These are phyloP conservation scores for Ormyrus rosae DNA, from an alignment of 2,888 invertebrate species.

Conservation along the genomic window DNA sequence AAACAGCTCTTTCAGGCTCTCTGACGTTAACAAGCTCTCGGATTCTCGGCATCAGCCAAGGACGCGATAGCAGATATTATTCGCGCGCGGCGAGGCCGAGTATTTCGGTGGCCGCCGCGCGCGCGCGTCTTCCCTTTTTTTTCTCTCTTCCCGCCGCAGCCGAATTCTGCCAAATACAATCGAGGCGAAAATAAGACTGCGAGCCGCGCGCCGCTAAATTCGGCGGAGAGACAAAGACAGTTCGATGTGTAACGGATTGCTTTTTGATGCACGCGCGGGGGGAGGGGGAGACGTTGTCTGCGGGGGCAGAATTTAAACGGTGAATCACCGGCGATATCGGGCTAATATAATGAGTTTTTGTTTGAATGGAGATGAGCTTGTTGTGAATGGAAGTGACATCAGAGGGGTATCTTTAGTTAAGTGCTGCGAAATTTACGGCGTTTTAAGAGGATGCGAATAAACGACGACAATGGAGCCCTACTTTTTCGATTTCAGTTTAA, in stretches of 20 bases:
- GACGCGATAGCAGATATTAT: conserved; percentile 38
- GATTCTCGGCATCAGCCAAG: not conserved
- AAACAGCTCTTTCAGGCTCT: not conserved
- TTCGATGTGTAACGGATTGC: conserved; percentile 8
- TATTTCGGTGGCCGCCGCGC: conserved; percentile 5
- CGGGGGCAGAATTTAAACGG: not conserved
- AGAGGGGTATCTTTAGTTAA: too few species aligned
- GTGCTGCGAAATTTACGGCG: too few species aligned
- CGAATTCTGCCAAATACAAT: conserved; percentile 39
- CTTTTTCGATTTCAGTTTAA: too few species aligned
- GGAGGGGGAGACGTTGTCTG: not conserved
- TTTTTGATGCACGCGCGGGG: not conserved
- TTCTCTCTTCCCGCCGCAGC: not conserved
- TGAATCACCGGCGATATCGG: not conserved
- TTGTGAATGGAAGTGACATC: too few species aligned
- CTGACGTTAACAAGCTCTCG: not conserved
- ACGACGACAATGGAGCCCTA: too few species aligned
- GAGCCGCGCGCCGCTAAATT: not conserved
- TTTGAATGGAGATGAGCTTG: too few species aligned
- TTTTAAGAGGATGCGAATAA: too few species aligned
- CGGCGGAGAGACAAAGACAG: conserved; percentile 3
- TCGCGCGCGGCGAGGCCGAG: conserved; percentile 19
- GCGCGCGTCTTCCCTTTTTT: conserved; percentile 3
- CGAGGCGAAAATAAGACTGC: not conserved
- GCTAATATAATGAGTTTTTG: not conserved